Conservation (phyloP, 2,797 vertebrate species). For the Acipenser ruthenus region DNA sequence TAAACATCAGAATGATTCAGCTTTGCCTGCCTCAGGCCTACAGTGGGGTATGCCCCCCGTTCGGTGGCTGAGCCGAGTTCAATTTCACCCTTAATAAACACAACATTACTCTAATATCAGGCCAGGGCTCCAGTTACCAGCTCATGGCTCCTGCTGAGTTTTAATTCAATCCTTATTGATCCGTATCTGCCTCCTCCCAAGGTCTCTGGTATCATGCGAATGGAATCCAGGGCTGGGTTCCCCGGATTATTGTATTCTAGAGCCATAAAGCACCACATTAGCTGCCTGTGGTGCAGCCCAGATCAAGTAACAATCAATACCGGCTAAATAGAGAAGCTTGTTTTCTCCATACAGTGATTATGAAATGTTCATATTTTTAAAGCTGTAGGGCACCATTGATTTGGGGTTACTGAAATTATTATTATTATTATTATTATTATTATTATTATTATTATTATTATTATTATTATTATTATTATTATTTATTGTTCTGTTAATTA, state of each 20-base stretch:
- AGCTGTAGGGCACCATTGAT: slow-evolving; percentile 26
- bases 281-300: slow-evolving; percentile 54
- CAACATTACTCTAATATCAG: slow-evolving; percentile 35
- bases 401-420: background rate
- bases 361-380: slow-evolving; percentile 36
- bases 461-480: background rate
- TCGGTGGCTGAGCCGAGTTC: slow-evolving; percentile 12
- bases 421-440: too few species aligned
- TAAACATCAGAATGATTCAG: too few species aligned
- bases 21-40: too few species aligned
- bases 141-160: slow-evolving; percentile 53
- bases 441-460: too few species aligned
- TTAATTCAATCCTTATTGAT: slow-evolving; percentile 63
- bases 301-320: slow-evolving; percentile 61
- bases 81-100: slow-evolving; percentile 26
- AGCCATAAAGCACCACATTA: slow-evolving; percentile 59
- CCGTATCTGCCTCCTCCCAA: slow-evolving; percentile 58
- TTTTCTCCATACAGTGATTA: slow-evolving; percentile 23
- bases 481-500: slow-evolving; percentile 8
- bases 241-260: slow-evolving; percentile 59
- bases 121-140: slow-evolving; percentile 35
- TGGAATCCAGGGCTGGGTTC: slow-evolving; percentile 48
- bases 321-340: slow-evolving; percentile 43
- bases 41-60: slow-evolving; percentile 4
- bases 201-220: slow-evolving; percentile 63